Evolutionary conservation across 2,113 vertebrate genomes (phyloP).

Genomic region (Cyphotilapia sp.): DNA sequence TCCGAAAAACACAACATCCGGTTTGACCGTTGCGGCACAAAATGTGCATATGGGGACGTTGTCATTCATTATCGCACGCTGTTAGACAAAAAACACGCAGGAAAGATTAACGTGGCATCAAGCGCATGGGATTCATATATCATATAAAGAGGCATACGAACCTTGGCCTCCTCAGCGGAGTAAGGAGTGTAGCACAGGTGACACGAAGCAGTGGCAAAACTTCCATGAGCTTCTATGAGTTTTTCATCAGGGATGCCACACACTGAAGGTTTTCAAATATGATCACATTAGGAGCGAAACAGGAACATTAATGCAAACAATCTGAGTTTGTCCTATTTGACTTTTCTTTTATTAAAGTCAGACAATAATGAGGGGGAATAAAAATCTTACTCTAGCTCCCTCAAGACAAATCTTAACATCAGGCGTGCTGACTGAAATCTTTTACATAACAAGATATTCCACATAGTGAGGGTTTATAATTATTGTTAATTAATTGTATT

Average conservation of each 20-base stretch:
- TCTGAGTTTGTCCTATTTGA: not conserved
- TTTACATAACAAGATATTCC: not conserved
- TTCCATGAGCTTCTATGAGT: constrained; percentile 76
- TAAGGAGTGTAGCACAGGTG: constrained; percentile 75
- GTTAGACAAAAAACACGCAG: not conserved
- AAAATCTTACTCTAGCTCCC: not conserved
- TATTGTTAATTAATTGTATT: not conserved
- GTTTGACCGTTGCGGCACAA: constrained; percentile 74
- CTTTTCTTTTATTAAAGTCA: not conserved
- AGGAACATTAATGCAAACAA: not conserved
- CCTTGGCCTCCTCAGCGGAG: constrained; percentile 73
- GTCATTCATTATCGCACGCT: constrained; percentile 67
- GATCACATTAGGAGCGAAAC: not conserved
- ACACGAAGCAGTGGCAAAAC: constrained; percentile 73
- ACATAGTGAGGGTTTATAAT: not conserved
- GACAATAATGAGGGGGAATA: not conserved
- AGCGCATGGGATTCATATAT: not conserved
- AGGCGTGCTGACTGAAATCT: not conserved
- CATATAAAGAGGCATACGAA: not conserved
- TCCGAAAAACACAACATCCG: constrained; percentile 76
- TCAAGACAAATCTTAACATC: not conserved
- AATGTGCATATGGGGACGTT: constrained; percentile 65
- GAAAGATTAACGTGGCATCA: not conserved
- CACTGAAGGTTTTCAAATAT: constrained; percentile 34
- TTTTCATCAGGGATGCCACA: constrained; percentile 76